Evolutionary conservation across 1,140 invertebrate species (phyloP), one percentile per base, ranked within the genome.

Genomic region (Bombyx mandarina): DNA sequence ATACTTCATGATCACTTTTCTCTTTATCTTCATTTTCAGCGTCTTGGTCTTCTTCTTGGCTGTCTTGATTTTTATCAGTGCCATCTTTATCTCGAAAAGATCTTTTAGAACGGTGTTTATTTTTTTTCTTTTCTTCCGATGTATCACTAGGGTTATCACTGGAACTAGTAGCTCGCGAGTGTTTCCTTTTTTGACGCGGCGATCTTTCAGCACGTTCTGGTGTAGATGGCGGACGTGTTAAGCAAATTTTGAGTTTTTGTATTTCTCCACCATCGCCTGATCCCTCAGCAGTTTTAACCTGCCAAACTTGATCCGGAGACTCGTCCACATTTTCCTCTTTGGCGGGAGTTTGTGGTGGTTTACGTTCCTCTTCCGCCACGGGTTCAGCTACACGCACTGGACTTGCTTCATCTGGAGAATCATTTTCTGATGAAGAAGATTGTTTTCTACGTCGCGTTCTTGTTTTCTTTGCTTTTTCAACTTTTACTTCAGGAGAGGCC

Each of bases 191-290:
- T 61, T 82, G 83, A n/a, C 80, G 75, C n/a, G 84, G 84, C 12
- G 83, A 86, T 61, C 78, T 77, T 61, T 86, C 83, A 2, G 65
- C 77, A 55, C 77, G 62, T 60, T 87, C 83, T 5, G 83, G 83
- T n/a, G 83, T 87, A 10, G 82, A 83, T 2, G 83, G 73, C 9
- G 82, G 82, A 5, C 83, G 71, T 12, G 79, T 79, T 43, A 87
- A 63, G 61, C 83, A 87, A 57, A 87, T 79, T 65, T 87, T 87
- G 43, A 87, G 63, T 62, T 87, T 87, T 61, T 86, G 72, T 55
- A 86, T 86, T 57, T 85, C 83, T 43, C 81, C 81, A 43, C 62
- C 63, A 60, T 83, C 79, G 47, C 76, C 75, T 26, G 75, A 69
- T 8, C 56, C 71, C 54, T 82, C 76, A 47, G 79, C 58, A 35